These are phyloP conservation scores for Rotaria sp. DNA, from an alignment of 2,888 invertebrate genomes.

Conservation along the genomic window DNA sequence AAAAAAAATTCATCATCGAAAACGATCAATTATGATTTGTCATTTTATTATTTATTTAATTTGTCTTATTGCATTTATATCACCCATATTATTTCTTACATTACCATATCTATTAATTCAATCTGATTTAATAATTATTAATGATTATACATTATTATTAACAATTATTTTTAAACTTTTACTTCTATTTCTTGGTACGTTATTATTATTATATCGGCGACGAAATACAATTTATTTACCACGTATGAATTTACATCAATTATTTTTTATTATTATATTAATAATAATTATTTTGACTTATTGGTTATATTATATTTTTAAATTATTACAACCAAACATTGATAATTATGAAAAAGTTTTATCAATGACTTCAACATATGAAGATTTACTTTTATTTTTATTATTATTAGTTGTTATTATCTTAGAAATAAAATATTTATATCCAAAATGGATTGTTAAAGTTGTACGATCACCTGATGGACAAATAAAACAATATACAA, in stretches of 20 bases:
- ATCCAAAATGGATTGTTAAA: conserved; percentile 67
- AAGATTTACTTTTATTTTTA: conserved; percentile 85
- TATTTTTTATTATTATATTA: conserved; percentile 76
- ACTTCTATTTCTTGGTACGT: conserved; percentile 76
- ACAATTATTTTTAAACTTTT: conserved; percentile 83
- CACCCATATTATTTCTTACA: conserved; percentile 87
- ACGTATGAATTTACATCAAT: conserved; percentile 79
- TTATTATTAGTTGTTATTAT: conserved; percentile 86
- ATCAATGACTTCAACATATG: conserved; percentile 80
- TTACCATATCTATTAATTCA: conserved; percentile 63
- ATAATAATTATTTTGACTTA: conserved; percentile 87
- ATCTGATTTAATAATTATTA: background rate
- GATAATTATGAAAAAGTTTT: conserved; percentile 73
- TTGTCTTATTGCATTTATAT: conserved; percentile 74
- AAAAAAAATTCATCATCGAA: conserved; percentile 44
- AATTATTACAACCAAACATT: conserved; percentile 59
- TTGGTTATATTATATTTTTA: conserved; percentile 94
- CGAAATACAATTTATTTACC: conserved; percentile 79
- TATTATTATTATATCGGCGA: conserved; percentile 77
- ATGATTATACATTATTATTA: conserved; percentile 77
- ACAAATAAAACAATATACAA: conserved; percentile 75
- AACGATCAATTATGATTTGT: conserved; percentile 62
- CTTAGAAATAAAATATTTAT: conserved; percentile 82
- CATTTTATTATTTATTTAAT: conserved; percentile 64
- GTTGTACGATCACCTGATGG: conserved; percentile 91